phyloP scores from a whole-genome alignment of 2,888 invertebrate genomes.

The Rotaria magnacalcarata region DNA sequence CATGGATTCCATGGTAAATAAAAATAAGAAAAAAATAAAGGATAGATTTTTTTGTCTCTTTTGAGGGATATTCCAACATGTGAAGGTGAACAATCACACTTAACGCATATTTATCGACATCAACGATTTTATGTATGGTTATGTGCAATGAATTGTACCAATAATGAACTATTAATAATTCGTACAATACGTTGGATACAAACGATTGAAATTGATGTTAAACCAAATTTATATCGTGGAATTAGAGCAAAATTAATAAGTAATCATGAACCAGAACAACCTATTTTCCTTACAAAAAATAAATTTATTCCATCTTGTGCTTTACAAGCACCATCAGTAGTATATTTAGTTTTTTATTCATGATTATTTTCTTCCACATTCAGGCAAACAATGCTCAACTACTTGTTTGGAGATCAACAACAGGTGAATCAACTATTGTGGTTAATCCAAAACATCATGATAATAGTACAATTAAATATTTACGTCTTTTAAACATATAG shows the following conservation, averaged over 20 bases:
- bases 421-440: constrained; percentile 53
- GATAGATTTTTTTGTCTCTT: constrained; percentile 48
- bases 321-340: constrained; percentile 52
- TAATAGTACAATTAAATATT: not conserved
- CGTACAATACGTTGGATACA: constrained; percentile 55
- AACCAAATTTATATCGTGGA: constrained; percentile 54
- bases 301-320: constrained; percentile 54
- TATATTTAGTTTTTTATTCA: not conserved
- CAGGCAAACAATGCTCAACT: constrained; percentile 56
- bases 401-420: constrained; percentile 56
- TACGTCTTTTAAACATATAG: not conserved
- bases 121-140: constrained; percentile 59
- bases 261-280: constrained; percentile 52
- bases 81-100: constrained; percentile 53
- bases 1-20: constrained; percentile 52
- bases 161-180: constrained; percentile 54
- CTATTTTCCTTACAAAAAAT: constrained; percentile 51
- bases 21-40: constrained; percentile 41
- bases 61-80: constrained; percentile 48
- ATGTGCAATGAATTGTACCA: constrained; percentile 56
- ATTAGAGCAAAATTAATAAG: constrained; percentile 51
- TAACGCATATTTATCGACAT: constrained; percentile 56
- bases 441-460: constrained; percentile 48
- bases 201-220: constrained; percentile 55
- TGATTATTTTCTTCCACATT: not conserved